Percentiles rank a stretch among this genome's conserved stretches.
Conservation (phyloP, 2,797 vertebrate species). For the Pseudochromis fuscus region DNA sequence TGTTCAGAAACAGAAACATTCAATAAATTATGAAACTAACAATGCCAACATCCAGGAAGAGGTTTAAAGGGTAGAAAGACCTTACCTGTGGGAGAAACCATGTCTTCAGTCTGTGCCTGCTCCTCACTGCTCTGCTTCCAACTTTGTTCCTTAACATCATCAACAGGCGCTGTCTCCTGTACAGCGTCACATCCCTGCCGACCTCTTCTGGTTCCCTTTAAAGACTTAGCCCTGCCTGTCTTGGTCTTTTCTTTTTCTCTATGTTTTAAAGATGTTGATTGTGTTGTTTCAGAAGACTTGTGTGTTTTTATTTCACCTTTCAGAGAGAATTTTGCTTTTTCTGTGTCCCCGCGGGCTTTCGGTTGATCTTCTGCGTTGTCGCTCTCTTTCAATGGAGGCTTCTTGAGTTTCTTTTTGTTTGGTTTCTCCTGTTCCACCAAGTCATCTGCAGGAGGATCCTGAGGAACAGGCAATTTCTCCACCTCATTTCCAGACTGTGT, state of each 20-base stretch:
- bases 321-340: neutral
- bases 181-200: neutral
- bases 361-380: conserved; percentile 15
- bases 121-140: conserved; percentile 9
- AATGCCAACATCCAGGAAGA: neutral
- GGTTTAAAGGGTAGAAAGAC: neutral
- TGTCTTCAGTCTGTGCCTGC: conserved; percentile 1
- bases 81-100: conserved; percentile 46
- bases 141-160: conserved; percentile 19
- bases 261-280: conserved; percentile 37
- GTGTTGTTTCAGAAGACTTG: conserved; percentile 25
- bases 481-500: neutral
- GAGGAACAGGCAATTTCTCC: conserved; percentile 1
- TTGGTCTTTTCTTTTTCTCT: conserved; percentile 32
- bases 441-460: conserved; percentile 25
- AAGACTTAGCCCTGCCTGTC: conserved; percentile 6
- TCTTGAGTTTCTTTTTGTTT: conserved; percentile 53
- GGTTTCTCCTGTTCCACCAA: conserved; percentile 31
- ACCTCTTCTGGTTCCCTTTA: conserved; percentile 40
- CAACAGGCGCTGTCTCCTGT: neutral
- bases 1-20: neutral
- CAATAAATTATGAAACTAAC: neutral
- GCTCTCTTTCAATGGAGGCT: conserved; percentile 19
- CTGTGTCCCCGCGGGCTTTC: neutral
- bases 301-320: conserved; percentile 31